phyloP scores from a whole-genome alignment of 2,113 vertebrate genomes.

The Nasalis larvatus region DNA sequence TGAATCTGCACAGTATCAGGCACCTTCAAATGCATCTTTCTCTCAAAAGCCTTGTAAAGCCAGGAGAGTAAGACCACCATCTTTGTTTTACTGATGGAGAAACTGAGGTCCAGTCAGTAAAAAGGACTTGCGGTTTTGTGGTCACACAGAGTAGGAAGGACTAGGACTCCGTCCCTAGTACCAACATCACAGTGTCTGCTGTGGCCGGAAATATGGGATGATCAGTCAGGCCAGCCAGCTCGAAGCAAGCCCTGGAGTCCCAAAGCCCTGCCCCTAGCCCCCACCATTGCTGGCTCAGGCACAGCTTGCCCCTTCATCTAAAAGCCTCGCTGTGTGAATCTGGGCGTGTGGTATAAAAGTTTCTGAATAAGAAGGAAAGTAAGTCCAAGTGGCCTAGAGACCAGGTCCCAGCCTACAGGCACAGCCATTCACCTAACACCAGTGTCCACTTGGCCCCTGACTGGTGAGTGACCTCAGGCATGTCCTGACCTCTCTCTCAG shows the following conservation, averaged over 20 bases:
- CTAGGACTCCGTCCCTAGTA: background rate
- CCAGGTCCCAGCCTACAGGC: too few species aligned
- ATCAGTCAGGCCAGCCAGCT: background rate
- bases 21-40: background rate
- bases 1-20: fast-evolving
- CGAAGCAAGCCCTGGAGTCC: background rate
- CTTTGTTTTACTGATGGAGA: background rate
- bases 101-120: background rate
- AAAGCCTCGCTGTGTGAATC: background rate
- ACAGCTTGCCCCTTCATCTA: background rate
- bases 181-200: background rate
- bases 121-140: background rate
- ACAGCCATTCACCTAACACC: background rate
- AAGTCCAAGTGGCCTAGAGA: background rate
- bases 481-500: background rate
- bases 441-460: background rate
- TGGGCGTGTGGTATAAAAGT: background rate
- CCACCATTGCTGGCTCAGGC: background rate
- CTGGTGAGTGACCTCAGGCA: background rate
- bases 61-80: background rate
- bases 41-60: background rate
- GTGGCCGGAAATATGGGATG: background rate
- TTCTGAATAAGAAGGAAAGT: background rate
- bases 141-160: background rate
- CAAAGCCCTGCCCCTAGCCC: background rate